These are phyloP conservation scores for Acromyrmex charruanus DNA, from an alignment of 1,140 invertebrate genomes.

Conservation along the genomic window DNA sequence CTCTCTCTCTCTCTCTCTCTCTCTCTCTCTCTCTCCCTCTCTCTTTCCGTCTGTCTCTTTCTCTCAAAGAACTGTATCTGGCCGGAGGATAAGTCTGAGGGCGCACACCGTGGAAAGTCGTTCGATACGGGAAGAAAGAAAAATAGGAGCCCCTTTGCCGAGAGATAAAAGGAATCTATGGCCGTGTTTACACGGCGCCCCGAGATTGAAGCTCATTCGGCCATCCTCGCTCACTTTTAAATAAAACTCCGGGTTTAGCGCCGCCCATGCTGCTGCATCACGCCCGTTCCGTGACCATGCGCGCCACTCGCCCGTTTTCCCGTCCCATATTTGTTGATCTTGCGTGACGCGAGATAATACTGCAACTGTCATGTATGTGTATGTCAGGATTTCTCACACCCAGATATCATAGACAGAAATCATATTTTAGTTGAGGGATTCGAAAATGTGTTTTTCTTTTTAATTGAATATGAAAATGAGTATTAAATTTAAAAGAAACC, in stretches of 20 bases:
- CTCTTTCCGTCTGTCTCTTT: not conserved
- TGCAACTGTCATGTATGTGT: not conserved
- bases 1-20: not conserved
- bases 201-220: constrained; percentile 70
- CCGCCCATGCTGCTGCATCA: constrained; percentile 21
- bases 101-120: constrained; percentile 44
- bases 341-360: constrained; percentile 59
- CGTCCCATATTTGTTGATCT: constrained; percentile 59
- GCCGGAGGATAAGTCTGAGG: constrained; percentile 35
- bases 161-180: constrained; percentile 77
- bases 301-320: constrained; percentile 14
- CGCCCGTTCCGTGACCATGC: constrained; percentile 30
- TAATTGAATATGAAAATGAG: not conserved
- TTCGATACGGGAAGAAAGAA: constrained; percentile 58
- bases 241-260: constrained; percentile 62
- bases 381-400: constrained; percentile 25
- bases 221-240: constrained; percentile 57
- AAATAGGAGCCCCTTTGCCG: constrained; percentile 59
- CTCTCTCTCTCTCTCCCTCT: not conserved
- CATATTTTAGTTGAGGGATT: not conserved
- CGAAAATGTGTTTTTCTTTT: too few species aligned
- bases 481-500: not conserved
- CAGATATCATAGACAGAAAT: not conserved
- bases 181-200: constrained; percentile 69
- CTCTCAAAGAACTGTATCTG: constrained; percentile 57